Evolutionary conservation across 2,113 vertebrate species (phyloP).

Genomic region (Platycercus adscitus): DNA sequence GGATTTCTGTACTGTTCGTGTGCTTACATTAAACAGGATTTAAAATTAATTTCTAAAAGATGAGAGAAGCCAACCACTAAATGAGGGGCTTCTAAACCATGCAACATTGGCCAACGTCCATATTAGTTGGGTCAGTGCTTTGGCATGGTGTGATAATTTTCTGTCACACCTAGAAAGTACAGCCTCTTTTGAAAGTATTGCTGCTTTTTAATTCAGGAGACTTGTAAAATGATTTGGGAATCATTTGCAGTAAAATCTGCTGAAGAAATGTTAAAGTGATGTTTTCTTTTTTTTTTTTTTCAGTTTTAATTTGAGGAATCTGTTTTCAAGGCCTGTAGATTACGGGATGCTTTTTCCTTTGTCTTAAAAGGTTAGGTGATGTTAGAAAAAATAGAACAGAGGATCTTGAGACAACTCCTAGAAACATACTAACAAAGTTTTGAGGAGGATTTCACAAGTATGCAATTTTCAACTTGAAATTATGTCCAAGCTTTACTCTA

Average conservation of each 20-base stretch:
- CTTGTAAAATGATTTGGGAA: not conserved
- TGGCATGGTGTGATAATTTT: not conserved
- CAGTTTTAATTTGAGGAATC: not conserved
- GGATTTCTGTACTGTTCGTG: fast-evolving
- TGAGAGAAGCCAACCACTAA: not conserved
- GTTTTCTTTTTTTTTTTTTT: not conserved
- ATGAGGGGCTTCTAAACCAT: not conserved
- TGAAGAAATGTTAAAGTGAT: not conserved
- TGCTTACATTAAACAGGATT: not conserved
- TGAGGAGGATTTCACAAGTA: not conserved
- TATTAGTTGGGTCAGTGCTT: not conserved
- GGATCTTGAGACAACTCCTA: not conserved
- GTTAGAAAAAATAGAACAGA: not conserved
- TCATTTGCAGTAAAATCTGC: not conserved
- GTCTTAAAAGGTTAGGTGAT: not conserved
- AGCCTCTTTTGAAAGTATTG: not conserved
- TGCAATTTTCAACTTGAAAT: not conserved
- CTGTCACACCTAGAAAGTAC: not conserved
- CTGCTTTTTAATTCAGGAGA: not conserved
- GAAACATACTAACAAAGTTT: not conserved
- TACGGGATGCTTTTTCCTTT: not conserved
- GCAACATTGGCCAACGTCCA: not conserved
- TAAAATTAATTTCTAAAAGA: not conserved
- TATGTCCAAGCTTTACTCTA: not conserved
- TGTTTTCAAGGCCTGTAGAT: not conserved